A percentile compares a stretch with the other conserved stretches of the same genome.
Conservation (phyloP, 2,888 invertebrate species). For the Hydrotaea diabolus region DNA sequence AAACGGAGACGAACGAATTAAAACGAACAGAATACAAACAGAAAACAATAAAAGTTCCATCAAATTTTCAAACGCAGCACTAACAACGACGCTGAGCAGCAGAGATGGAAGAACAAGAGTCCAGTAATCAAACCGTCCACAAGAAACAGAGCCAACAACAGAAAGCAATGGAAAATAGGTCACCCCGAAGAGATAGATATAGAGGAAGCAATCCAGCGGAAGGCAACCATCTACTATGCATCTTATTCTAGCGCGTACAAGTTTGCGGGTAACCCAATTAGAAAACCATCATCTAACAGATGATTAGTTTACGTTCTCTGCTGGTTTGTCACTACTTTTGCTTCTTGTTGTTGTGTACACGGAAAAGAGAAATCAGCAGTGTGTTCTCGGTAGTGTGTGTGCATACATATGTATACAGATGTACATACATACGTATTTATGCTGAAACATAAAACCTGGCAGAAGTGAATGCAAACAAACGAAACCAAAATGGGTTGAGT, state of each 20-base stretch:
- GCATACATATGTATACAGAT: not conserved
- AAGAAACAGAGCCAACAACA: not conserved
- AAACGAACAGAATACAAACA: too few relatives aligned
- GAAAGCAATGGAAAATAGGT: conserved; percentile 51
- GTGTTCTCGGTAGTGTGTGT: not conserved
- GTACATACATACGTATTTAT: not conserved
- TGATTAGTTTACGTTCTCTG: conserved; percentile 56
- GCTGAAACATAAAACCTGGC: not conserved
- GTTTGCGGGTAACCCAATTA: conserved; percentile 55
- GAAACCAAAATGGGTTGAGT: conserved; percentile 21
- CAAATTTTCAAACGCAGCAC: too few relatives aligned
- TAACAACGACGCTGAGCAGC: too few relatives aligned
- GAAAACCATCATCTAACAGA: conserved; percentile 28
- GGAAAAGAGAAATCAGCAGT: not conserved
- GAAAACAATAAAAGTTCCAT: too few relatives aligned
- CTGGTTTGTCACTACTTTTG: conserved; percentile 27
- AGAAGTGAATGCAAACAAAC: too few relatives aligned
- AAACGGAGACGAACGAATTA: too few relatives aligned
- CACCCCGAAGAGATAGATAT: conserved; percentile 49
- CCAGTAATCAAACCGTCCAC: not conserved
- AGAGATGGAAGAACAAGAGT: not conserved
- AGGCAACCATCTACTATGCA: not conserved
- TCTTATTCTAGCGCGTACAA: conserved; percentile 50
- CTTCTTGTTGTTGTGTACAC: conserved; percentile 12
- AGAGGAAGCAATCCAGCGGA: conserved; percentile 19